These are phyloP conservation scores for Morone chrysops DNA, from an alignment of 2,113 vertebrate species.

Conservation along the genomic window DNA sequence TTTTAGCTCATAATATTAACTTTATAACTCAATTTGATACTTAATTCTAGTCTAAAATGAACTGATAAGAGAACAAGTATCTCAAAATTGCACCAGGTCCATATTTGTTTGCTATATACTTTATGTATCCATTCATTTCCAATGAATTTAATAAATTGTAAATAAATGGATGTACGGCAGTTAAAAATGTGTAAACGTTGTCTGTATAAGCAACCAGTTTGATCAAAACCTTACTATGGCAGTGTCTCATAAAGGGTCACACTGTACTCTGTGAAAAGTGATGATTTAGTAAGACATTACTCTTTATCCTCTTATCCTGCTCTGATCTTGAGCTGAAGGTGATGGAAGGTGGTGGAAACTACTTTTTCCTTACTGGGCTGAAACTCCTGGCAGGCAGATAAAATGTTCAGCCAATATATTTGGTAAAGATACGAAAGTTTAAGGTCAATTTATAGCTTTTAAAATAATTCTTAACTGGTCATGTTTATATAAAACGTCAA, in stretches of 20 bases:
- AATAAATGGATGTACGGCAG: not conserved
- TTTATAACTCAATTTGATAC: no score
- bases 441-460: not conserved
- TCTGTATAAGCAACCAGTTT: not conserved
- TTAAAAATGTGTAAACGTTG: not conserved
- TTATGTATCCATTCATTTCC: no score
- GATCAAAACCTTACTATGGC: no score
- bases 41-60: no score
- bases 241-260: not conserved
- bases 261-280: not conserved
- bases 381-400: not conserved
- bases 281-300: conserved; percentile 20
- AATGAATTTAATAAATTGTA: not conserved
- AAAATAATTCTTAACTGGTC: no score
- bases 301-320: conserved; percentile 20
- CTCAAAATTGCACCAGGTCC: not conserved
- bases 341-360: conserved; percentile 4
- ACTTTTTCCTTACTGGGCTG: conserved; percentile 4
- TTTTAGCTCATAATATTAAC: no score
- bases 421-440: not conserved
- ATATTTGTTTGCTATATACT: not conserved
- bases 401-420: not conserved
- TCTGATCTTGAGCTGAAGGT: conserved; percentile 8
- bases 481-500: no score
- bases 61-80: no score